These are phyloP conservation scores for Plebejus melissa DNA, from an alignment of 2,888 invertebrate genomes.

Conservation along the genomic window DNA sequence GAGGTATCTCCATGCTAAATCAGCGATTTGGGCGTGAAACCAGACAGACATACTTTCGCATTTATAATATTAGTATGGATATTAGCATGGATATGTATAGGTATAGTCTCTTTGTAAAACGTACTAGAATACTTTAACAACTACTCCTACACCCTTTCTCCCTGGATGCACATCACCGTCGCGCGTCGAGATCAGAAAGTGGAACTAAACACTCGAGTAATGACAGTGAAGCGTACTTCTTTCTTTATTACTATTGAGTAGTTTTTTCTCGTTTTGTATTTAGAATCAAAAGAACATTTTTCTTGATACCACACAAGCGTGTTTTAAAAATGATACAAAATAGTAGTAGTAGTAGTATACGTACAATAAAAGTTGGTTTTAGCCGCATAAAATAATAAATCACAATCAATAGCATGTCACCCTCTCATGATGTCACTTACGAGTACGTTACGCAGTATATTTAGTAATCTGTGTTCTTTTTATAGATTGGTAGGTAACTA, in stretches of 20 bases:
- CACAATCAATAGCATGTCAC: too few species aligned
- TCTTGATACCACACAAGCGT: neutral
- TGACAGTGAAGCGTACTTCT: neutral
- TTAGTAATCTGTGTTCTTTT: neutral
- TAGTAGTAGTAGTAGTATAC: too few species aligned
- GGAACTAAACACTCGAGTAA: slow-evolving; percentile 24
- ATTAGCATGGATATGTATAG: neutral
- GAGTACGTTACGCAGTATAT: too few species aligned
- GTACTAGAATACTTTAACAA: neutral
- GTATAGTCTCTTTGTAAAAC: neutral
- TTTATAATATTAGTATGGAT: too few species aligned
- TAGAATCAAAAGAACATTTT: neutral
- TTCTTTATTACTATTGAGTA: neutral
- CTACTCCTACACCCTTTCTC: neutral
- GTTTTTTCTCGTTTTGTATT: neutral
- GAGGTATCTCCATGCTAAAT: too few species aligned
- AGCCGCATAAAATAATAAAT: too few species aligned
- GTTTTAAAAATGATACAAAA: too few species aligned
- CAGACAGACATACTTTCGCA: too few species aligned
- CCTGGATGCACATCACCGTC: slow-evolving; percentile 17
- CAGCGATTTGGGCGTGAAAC: too few species aligned
- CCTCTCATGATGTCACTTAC: too few species aligned
- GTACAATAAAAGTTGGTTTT: too few species aligned
- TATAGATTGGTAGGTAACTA: neutral
- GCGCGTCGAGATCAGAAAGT: slow-evolving; percentile 18